phyloP scores from a whole-genome alignment of 2,888 invertebrate species.

The Lamproptera curius region DNA sequence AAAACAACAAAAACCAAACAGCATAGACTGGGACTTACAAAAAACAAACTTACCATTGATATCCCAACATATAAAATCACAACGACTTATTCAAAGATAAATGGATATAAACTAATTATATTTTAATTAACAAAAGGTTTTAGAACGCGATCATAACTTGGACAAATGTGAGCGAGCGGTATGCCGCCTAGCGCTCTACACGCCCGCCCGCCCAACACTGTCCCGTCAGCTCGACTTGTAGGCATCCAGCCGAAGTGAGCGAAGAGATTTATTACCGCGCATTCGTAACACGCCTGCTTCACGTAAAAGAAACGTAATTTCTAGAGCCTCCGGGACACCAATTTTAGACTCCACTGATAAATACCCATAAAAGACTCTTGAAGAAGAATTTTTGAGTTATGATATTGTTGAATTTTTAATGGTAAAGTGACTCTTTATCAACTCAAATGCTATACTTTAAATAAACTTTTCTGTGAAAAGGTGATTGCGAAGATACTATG shows the following conservation, averaged over 20 bases:
- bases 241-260: slow-evolving; percentile 42
- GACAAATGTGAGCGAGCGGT: no score
- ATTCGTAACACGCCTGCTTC: slow-evolving; percentile 55
- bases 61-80: no score
- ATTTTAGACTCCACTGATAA: no score
- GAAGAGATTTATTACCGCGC: slow-evolving; percentile 58
- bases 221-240: slow-evolving; percentile 29
- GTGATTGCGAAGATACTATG: background rate
- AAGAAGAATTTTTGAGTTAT: background rate
- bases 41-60: slow-evolving; percentile 1
- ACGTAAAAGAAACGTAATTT: slow-evolving; percentile 48
- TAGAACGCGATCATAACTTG: no score
- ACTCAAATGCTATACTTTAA: background rate
- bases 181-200: slow-evolving; percentile 35
- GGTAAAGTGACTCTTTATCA: background rate
- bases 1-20: background rate
- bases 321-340: no score
- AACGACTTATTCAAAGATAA: no score
- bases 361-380: no score
- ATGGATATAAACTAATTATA: no score
- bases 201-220: slow-evolving; percentile 64
- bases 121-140: no score
- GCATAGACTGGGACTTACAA: no score
- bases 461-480: background rate
- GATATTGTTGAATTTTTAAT: background rate